Evolutionary conservation across 2,797 vertebrate genomes (phyloP).

Genomic region (Tarsius wallacei): DNA sequence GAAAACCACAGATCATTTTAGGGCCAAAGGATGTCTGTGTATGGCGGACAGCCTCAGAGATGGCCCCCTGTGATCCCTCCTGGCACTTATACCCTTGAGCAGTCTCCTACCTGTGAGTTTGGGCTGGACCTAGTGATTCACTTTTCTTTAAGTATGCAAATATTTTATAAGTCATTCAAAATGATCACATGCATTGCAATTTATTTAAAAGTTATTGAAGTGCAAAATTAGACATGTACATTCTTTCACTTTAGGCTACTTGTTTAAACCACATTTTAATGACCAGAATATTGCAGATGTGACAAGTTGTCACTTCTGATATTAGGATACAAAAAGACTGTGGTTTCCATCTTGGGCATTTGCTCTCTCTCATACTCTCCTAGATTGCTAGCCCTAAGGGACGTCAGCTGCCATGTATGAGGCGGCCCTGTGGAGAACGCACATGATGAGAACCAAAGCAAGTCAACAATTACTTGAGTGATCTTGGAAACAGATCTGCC

Average conservation of each 20-base stretch:
- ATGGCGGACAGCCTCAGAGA: neutral
- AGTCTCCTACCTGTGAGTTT: neutral
- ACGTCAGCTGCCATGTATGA: neutral
- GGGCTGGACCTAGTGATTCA: neutral
- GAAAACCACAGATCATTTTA: neutral
- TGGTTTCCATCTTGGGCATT: neutral
- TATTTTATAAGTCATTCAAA: slow-evolving; percentile 58
- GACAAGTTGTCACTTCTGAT: neutral
- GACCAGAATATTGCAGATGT: neutral
- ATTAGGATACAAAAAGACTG: neutral
- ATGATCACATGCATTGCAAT: slow-evolving; percentile 31
- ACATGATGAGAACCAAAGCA: neutral
- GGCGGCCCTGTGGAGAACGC: neutral
- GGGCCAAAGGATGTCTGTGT: neutral
- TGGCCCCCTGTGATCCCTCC: rapidly evolving
- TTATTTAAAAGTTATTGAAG: slow-evolving; percentile 48
- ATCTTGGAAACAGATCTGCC: neutral
- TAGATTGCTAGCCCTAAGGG: neutral
- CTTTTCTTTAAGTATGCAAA: neutral
- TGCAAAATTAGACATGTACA: neutral
- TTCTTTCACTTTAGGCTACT: neutral
- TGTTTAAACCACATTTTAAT: slow-evolving; percentile 40
- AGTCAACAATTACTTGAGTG: neutral
- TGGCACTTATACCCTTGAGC: neutral
- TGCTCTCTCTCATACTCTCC: neutral